phyloP scores from a whole-genome alignment of 2,888 invertebrate species.

The Agrochola lychnidis region DNA sequence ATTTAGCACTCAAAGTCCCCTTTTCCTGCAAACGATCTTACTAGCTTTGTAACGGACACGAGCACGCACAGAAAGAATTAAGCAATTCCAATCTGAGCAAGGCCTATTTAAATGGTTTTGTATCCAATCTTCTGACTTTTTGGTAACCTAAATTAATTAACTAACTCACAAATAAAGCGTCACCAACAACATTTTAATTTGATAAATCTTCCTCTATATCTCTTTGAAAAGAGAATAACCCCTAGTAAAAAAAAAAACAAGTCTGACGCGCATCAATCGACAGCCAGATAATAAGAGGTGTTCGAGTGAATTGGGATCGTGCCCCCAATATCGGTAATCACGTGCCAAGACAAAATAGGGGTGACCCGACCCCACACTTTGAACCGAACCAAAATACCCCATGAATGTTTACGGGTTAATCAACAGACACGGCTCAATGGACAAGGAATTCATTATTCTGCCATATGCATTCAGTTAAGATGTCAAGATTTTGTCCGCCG shows the following conservation, averaged over 20 bases:
- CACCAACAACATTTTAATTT: neutral
- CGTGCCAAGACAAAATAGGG: conserved; percentile 81
- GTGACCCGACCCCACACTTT: conserved; percentile 79
- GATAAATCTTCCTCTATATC: conserved; percentile 40
- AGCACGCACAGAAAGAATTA: conserved; percentile 4
- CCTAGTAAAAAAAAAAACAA: conserved; percentile 47
- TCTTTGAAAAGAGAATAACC: conserved; percentile 46
- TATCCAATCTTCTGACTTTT: neutral
- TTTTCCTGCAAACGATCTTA: conserved; percentile 71
- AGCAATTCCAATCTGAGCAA: neutral
- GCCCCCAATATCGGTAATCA: conserved; percentile 86
- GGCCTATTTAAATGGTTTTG: neutral
- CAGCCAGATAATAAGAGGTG: conserved; percentile 80
- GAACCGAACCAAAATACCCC: conserved; percentile 81
- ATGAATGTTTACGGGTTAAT: conserved; percentile 84
- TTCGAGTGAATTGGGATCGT: conserved; percentile 83
- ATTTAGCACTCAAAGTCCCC: conserved; percentile 70
- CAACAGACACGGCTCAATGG: conserved; percentile 75
- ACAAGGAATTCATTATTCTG: conserved; percentile 76
- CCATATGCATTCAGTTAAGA: conserved; percentile 67
- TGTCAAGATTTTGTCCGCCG: conserved; percentile 54
- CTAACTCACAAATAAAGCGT: neutral
- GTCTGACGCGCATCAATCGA: conserved; percentile 79
- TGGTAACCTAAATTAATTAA: neutral
- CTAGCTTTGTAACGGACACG: conserved; percentile 57